Evolutionary conservation across 2,888 invertebrate species (phyloP).

Genomic region (Tenthredo distinguenda): DNA sequence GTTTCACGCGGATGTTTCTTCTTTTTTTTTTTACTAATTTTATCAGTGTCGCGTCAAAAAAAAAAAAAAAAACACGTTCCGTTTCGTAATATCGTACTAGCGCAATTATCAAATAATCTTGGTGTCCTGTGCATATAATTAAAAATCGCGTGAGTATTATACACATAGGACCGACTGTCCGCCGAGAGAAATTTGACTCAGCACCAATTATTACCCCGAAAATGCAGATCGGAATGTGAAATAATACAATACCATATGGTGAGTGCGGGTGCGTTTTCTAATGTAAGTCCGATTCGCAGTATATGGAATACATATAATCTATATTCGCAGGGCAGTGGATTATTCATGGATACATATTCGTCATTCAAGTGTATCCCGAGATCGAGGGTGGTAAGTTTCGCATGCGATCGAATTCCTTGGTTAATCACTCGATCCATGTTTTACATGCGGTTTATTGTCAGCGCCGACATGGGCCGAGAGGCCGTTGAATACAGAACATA

Average conservation of each 20-base stretch:
- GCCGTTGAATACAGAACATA: neutral
- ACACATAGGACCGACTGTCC: too few relatives aligned
- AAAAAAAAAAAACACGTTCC: too few relatives aligned
- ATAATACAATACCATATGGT: neutral
- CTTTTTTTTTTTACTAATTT: too few relatives aligned
- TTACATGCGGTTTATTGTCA: neutral
- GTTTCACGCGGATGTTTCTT: too few relatives aligned
- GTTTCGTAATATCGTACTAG: too few relatives aligned
- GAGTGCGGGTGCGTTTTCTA: neutral
- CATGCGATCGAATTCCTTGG: neutral
- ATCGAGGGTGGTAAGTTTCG: neutral
- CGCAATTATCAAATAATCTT: too few relatives aligned
- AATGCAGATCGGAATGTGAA: neutral
- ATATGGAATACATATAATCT: neutral
- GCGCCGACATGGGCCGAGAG: neutral
- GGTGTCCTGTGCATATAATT: too few relatives aligned
- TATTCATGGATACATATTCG: neutral
- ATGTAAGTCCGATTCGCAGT: neutral
- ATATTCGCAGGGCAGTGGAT: conserved; percentile 3
- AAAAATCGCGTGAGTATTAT: too few relatives aligned
- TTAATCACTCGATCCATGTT: neutral
- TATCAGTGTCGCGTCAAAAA: too few relatives aligned
- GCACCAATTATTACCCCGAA: neutral
- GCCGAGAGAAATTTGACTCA: too few relatives aligned
- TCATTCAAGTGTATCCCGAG: neutral